Evolutionary conservation across 92 coral and sea anemone species (phyloP).

Genomic region (Blastomussa wellsi): DNA sequence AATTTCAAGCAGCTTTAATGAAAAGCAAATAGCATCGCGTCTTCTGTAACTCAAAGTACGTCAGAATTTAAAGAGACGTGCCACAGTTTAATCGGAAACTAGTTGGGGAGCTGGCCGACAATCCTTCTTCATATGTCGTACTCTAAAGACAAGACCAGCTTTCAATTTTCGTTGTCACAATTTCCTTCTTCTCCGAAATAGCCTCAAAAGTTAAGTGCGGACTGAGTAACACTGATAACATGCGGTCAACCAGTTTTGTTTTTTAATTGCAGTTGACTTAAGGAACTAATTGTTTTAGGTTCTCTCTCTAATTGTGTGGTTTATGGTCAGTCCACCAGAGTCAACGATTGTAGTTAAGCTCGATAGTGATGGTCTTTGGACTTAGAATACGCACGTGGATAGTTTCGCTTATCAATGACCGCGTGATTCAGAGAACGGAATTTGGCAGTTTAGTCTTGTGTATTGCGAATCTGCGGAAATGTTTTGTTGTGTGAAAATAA

Average conservation of each 20-base stretch:
- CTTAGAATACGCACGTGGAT: conserved; percentile 1
- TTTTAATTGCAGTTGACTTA: conserved; percentile 31
- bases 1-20: neutral
- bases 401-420: neutral
- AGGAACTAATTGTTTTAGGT: conserved; percentile 22
- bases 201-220: conserved; percentile 25
- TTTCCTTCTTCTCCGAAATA: neutral
- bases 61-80: neutral
- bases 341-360: conserved; percentile 1
- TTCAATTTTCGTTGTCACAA: neutral
- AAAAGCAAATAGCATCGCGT: neutral
- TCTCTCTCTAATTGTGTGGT: conserved; percentile 33
- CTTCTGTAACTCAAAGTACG: neutral
- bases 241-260: conserved; percentile 39
- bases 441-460: neutral
- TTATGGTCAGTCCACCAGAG: neutral
- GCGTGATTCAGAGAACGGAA: neutral
- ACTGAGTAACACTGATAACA: neutral
- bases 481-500: neutral
- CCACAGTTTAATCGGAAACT: conserved; percentile 18
- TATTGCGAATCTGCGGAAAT: neutral
- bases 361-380: neutral
- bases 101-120: conserved; percentile 15
- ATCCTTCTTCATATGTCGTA: neutral
- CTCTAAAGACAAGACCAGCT: conserved; percentile 3